phyloP scores from a whole-genome alignment of 2,113 vertebrate species.

The Hyaena hyaena region DNA sequence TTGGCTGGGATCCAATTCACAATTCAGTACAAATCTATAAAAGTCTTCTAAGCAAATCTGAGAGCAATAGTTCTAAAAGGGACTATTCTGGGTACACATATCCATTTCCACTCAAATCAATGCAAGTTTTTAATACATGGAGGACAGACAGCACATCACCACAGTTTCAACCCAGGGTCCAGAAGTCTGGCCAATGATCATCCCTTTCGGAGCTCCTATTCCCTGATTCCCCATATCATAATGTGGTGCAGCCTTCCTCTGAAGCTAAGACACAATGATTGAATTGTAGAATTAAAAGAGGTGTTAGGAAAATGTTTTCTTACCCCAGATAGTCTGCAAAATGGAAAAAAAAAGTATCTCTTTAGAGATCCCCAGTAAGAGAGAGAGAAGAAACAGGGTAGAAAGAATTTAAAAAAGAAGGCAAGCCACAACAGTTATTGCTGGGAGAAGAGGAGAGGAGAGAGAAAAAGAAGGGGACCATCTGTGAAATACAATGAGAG shows the following conservation, averaged over 20 bases:
- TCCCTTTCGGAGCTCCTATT: background rate
- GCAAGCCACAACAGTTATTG: background rate
- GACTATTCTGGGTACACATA: background rate
- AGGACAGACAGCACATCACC: background rate
- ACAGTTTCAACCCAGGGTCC: background rate
- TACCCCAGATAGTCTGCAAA: background rate
- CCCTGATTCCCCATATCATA: background rate
- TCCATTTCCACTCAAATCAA: slow-evolving; percentile 50
- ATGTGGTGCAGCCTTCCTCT: background rate
- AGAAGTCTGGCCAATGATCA: background rate
- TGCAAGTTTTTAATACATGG: slow-evolving; percentile 2
- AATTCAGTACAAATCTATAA: slow-evolving; percentile 56
- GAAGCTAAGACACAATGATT: background rate
- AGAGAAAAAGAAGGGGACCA: too few species aligned
- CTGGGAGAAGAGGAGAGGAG: background rate
- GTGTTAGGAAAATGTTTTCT: background rate
- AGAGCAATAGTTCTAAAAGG: background rate
- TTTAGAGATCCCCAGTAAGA: background rate
- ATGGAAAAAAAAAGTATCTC: background rate
- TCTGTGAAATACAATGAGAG: background rate
- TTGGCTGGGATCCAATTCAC: slow-evolving; percentile 45
- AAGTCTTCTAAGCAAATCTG: slow-evolving; percentile 64
- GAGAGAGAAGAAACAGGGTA: background rate
- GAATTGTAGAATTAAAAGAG: slow-evolving; percentile 10
- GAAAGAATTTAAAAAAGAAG: background rate